Conservation (phyloP, 2,888 invertebrate genomes). For the Callimorpha dominula region DNA sequence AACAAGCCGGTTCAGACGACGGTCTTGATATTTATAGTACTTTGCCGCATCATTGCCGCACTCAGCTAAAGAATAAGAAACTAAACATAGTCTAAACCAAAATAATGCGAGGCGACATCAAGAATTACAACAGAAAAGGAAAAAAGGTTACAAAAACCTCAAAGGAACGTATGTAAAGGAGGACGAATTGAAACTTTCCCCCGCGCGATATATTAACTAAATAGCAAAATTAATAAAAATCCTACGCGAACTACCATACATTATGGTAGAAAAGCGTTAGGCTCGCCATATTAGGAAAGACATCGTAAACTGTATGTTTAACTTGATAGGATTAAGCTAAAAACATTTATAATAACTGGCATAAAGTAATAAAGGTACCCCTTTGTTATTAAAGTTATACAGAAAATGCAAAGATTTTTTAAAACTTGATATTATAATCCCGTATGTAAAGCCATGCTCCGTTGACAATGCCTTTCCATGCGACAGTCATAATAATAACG, state of each 20-base stretch:
- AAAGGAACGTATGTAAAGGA: conserved; percentile 52
- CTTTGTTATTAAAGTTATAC: not conserved
- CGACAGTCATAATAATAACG: conserved; percentile 44
- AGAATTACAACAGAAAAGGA: conserved; percentile 58
- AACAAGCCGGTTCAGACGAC: conserved; percentile 19
- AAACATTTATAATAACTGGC: not conserved
- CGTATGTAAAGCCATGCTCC: conserved; percentile 8
- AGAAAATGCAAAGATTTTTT: not conserved
- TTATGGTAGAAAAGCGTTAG: conserved; percentile 43
- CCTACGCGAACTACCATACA: conserved; percentile 41
- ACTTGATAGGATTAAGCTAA: not conserved
- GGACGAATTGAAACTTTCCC: conserved; percentile 66
- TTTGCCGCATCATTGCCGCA: conserved; percentile 35
- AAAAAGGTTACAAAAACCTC: conserved; percentile 59
- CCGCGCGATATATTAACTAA: conserved; percentile 54
- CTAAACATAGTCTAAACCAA: conserved; percentile 66
- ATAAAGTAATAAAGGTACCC: not conserved
- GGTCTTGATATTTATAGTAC: conserved; percentile 7
- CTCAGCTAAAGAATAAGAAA: conserved; percentile 40
- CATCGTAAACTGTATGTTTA: conserved; percentile 28
- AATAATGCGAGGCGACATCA: conserved; percentile 64
- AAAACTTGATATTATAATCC: not conserved
- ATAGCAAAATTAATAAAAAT: conserved; percentile 57
- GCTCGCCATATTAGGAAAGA: conserved; percentile 41
- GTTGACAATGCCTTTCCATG: conserved; percentile 35